Evolutionary conservation across 2,888 invertebrate species (phyloP), one percentile per base, ranked within the genome.

Genomic region (Aelia acuminata): DNA sequence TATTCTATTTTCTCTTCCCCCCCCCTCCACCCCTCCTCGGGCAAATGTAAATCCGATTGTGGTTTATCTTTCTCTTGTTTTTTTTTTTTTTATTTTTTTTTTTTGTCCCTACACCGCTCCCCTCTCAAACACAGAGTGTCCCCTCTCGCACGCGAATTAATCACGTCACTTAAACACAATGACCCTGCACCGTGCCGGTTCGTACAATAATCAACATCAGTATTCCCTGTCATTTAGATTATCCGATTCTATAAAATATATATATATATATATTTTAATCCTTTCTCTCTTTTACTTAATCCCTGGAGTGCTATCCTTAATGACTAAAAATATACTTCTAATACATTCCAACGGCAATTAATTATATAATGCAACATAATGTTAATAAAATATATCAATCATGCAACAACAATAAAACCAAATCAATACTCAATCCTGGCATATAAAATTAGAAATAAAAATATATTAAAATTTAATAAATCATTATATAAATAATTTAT

Each of bases 1-100:
- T 80, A 43, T 80, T 80, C 80, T 80, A 43, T 80, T 80, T 80
- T 80, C 80, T n/a, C 80, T 80, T 2, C 35, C 26, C 18, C 43
- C 43, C 43, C 4, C n/a, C n/a, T n/a, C n/a, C n/a, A 13, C n/a
- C 80, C n/a, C n/a, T n/a, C 70, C 43, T 39, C 43, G 80, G 39
- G 80, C 80, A 80, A 80, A 80, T 80, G 63, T 63, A 63, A 63
- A 63, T 63, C 63, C 4, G 63, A 63, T 63, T 63, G 63, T 35
- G 63, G 63, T 63, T 63, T 63, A 63, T 63, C 63, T 63, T 63
- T 63, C 63, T 63, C 63, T 35, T 18, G 31, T 63, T 63, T 63
- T 63, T 3, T 57, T 10, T 2, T 35, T 63, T 57, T 57, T 57
- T 57, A 26, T 57, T 3, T 8, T 63, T 63, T 63, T 63, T 63